Percentiles rank a stretch among this genome's conserved stretches.
Evolutionary conservation across 2,113 vertebrate genomes (phyloP).

Genomic region (Halichoeres trimaculatus): DNA sequence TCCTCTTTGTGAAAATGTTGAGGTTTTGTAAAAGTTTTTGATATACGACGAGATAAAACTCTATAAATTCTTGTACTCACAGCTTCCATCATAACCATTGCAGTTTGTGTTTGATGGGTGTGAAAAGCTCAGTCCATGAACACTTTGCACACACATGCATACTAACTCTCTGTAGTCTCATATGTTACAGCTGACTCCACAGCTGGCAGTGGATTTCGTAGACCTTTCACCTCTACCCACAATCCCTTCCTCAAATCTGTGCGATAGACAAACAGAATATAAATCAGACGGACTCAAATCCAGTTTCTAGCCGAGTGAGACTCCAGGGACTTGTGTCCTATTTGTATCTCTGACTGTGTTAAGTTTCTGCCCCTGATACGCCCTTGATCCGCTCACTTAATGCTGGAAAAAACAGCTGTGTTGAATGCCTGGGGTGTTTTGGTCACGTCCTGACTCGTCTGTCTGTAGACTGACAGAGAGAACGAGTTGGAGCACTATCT

Average conservation of each 20-base stretch:
- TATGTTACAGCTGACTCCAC: slow-evolving; percentile 19
- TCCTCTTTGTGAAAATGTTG: too few relatives aligned
- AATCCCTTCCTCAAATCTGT: slow-evolving; percentile 14
- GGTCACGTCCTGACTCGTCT: background rate
- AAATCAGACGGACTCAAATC: slow-evolving; percentile 11
- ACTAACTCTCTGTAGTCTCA: slow-evolving; percentile 9
- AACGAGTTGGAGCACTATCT: slow-evolving; percentile 30
- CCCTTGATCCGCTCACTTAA: slow-evolving; percentile 19
- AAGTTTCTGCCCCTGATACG: slow-evolving; percentile 21
- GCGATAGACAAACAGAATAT: background rate
- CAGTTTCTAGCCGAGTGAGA: slow-evolving; percentile 3
- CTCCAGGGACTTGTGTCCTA: slow-evolving; percentile 27
- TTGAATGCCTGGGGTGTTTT: slow-evolving; percentile 7
- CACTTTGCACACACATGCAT: background rate
- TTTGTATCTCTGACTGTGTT: slow-evolving; percentile 27
- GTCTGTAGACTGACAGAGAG: background rate
- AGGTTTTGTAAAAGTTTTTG: too few relatives aligned
- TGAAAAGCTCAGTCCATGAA: too few relatives aligned
- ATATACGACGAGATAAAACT: too few relatives aligned
- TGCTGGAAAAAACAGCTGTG: slow-evolving; percentile 22
- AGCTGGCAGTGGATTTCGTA: slow-evolving; percentile 43
- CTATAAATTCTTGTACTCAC: too few relatives aligned
- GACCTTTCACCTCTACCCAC: slow-evolving; percentile 38
- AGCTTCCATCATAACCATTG: too few relatives aligned
- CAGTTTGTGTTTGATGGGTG: background rate